Percentiles rank a stretch among this genome's conserved stretches.
phyloP scores from a whole-genome alignment of 64 coral and sea anemone genomes.

The Dendronephthya gigantea region DNA sequence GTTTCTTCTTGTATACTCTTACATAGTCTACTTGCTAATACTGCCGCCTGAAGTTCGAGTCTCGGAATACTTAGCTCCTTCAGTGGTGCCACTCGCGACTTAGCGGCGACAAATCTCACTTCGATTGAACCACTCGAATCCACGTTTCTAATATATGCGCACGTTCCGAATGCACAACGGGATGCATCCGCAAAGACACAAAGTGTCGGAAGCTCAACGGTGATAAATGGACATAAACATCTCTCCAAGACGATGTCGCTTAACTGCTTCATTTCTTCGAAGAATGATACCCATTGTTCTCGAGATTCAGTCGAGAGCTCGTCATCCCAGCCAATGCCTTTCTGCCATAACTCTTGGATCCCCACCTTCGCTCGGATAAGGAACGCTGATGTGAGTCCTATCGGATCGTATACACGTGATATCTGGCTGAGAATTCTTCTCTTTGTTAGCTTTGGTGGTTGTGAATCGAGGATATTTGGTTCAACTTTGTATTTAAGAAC shows the following conservation, averaged over 20 bases:
- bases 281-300: not conserved
- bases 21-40: too few relatives aligned
- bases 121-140: too few relatives aligned
- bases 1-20: too few relatives aligned
- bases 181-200: conserved; percentile 36
- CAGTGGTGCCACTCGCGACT: too few relatives aligned
- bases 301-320: not conserved
- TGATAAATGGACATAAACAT: not conserved
- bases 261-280: conserved; percentile 27
- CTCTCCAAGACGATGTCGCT: not conserved
- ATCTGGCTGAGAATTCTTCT: conserved; percentile 28
- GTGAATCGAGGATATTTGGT: too few relatives aligned
- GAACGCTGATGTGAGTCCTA: not conserved
- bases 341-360: not conserved
- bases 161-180: too few relatives aligned
- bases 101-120: too few relatives aligned
- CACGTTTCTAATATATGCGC: too few relatives aligned
- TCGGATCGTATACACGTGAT: conserved; percentile 32
- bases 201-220: not conserved
- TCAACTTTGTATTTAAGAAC: too few relatives aligned
- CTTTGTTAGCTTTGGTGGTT: conserved; percentile 34
- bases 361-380: not conserved
- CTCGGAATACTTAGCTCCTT: too few relatives aligned
- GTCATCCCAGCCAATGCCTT: not conserved
- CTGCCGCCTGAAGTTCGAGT: too few relatives aligned